These are phyloP conservation scores for Lasiurus borealis DNA, from an alignment of 2,113 vertebrate species.

Conservation along the genomic window DNA sequence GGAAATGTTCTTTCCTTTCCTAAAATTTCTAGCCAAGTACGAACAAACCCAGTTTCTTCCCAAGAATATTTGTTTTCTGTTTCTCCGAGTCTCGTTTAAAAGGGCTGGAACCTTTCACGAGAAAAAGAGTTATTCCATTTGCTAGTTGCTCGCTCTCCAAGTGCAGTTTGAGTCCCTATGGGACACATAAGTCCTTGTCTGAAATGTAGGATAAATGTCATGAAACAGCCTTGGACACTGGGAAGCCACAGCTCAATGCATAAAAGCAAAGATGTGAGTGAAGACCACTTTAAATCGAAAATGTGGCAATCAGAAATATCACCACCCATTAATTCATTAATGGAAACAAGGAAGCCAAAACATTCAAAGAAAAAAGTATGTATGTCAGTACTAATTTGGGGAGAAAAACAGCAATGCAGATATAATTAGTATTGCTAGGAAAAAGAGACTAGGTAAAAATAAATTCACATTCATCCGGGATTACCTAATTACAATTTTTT, in stretches of 20 bases:
- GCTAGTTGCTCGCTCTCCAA: conserved; percentile 67
- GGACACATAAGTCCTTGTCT: conserved; percentile 69
- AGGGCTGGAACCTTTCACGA: conserved; percentile 75
- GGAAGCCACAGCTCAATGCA: conserved; percentile 55
- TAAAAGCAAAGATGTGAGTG: neutral
- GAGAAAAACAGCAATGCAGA: neutral
- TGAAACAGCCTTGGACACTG: conserved; percentile 44
- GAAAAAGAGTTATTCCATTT: conserved; percentile 77
- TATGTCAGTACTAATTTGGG: neutral
- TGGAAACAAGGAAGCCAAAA: conserved; percentile 32
- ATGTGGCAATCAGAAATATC: neutral
- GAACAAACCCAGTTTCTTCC: conserved; percentile 78
- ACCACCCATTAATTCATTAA: neutral
- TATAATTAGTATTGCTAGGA: neutral
- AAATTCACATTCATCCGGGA: neutral
- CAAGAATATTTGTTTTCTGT: conserved; percentile 74
- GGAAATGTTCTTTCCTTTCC: conserved; percentile 80
- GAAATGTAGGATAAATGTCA: conserved; percentile 75
- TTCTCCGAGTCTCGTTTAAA: conserved; percentile 63
- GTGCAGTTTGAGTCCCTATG: conserved; percentile 67
- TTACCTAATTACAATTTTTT: neutral
- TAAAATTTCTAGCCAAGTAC: conserved; percentile 77
- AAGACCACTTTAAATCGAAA: conserved; percentile 16
- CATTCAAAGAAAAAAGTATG: neutral
- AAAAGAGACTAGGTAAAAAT: neutral